These are phyloP conservation scores for Platycheirus rosarum DNA, from an alignment of 2,888 invertebrate genomes.

Conservation along the genomic window DNA sequence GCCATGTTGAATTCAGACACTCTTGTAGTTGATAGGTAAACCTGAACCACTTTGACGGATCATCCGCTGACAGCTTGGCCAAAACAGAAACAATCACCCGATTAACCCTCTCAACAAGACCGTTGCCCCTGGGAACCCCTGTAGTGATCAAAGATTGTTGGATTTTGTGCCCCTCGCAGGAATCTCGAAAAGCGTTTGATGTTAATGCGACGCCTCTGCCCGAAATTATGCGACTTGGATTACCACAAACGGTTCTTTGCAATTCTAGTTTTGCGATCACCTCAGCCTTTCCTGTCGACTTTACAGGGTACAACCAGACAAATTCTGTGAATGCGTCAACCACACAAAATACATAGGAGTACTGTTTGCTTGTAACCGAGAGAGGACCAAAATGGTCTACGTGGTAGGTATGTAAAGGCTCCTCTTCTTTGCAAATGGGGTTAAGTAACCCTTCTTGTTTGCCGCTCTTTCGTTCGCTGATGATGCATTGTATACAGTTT, in stretches of 20 bases:
- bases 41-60: conserved; percentile 14
- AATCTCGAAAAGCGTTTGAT: conserved; percentile 47
- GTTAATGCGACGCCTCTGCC: conserved; percentile 62
- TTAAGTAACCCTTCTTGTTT: no score
- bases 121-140: no score
- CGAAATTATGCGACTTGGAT: conserved; percentile 48
- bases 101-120: conserved; percentile 36
- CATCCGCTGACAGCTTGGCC: conserved; percentile 7
- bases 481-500: no score
- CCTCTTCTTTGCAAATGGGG: no score
- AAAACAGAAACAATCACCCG: conserved; percentile 12
- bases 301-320: no score
- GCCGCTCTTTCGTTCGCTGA: no score
- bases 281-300: no score
- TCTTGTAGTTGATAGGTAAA: conserved; percentile 31
- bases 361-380: no score
- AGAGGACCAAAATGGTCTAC: no score
- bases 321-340: no score
- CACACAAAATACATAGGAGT: no score
- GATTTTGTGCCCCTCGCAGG: conserved; percentile 27
- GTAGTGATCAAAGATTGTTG: conserved; percentile 34
- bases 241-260: conserved; percentile 53
- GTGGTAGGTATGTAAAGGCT: no score
- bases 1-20: conserved; percentile 16
- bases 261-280: conserved; percentile 77